Evolutionary conservation across 2,113 vertebrate genomes (phyloP).

Genomic region (Lontra canadensis): DNA sequence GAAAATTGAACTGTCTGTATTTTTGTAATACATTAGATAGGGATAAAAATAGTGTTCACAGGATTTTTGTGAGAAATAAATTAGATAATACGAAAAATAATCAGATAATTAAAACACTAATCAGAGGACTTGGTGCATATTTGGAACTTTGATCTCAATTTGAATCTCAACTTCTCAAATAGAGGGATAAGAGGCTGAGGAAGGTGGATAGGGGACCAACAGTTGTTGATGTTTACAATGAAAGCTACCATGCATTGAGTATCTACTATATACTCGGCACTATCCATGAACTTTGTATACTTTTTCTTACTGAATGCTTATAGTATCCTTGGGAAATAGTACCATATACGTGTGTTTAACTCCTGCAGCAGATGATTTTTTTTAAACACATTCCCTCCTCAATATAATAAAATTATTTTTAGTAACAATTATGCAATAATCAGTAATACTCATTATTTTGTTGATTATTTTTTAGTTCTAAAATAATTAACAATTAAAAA

Average conservation of each 20-base stretch:
- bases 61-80: not conserved
- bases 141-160: not conserved
- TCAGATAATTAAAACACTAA: not conserved
- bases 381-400: not conserved
- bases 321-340: not conserved
- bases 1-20: not conserved
- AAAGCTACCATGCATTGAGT: not conserved
- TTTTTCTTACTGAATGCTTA: not conserved
- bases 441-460: not conserved
- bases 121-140: not conserved
- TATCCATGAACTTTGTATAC: not conserved
- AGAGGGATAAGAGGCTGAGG: not conserved
- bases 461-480: not conserved
- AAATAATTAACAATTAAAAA: slow-evolving; percentile 9
- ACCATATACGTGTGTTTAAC: not conserved
- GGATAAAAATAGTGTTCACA: not conserved
- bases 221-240: not conserved
- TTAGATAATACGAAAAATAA: not conserved
- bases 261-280: not conserved
- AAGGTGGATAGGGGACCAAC: not conserved
- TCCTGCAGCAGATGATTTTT: not conserved
- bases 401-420: not conserved
- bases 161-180: not conserved
- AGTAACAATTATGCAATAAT: not conserved
- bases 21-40: not conserved